A percentile compares a stretch with the other conserved stretches of the same genome.
phyloP scores from a whole-genome alignment of 2,888 invertebrate genomes.

The Hirtodrosophila cameraria region DNA sequence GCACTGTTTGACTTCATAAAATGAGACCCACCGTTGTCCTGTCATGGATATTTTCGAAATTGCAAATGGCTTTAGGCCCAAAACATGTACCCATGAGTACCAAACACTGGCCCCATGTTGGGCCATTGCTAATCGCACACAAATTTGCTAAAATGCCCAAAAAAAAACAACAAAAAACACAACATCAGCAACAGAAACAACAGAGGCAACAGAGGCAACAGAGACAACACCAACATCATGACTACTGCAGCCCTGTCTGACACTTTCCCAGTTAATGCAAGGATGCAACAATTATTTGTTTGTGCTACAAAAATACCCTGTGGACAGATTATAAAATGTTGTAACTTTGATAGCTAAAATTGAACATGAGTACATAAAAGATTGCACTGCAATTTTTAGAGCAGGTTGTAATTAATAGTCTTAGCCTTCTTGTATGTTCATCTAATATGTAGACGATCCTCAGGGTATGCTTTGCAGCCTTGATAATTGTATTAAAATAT shows the following conservation, averaged over 20 bases:
- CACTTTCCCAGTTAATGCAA: constrained; percentile 64
- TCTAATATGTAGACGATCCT: too few species aligned
- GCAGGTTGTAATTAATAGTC: too few species aligned
- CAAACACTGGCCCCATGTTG: not conserved
- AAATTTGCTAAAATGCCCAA: constrained; percentile 61
- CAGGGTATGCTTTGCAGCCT: too few species aligned
- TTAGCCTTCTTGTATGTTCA: not conserved
- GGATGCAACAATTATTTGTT: constrained; percentile 32
- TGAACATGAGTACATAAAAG: too few species aligned
- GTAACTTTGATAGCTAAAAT: too few species aligned
- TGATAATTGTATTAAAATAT: too few species aligned
- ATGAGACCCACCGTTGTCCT: constrained; percentile 20
- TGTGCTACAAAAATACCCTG: constrained; percentile 34
- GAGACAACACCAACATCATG: constrained; percentile 31
- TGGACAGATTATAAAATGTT: not conserved
- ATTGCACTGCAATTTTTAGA: too few species aligned
- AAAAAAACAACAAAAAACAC: too few species aligned
- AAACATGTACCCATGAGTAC: constrained; percentile 6
- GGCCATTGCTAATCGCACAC: constrained; percentile 53
- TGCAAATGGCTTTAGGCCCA: constrained; percentile 13
- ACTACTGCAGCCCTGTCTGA: constrained; percentile 14
- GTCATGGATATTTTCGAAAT: constrained; percentile 50
- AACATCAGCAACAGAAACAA: constrained; percentile 35
- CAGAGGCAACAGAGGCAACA: constrained; percentile 42
- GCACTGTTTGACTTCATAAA: constrained; percentile 55